Evolutionary conservation across 1,140 invertebrate genomes (phyloP), one percentile per base, ranked within the genome.

Genomic region (Penaeus chinensis): DNA sequence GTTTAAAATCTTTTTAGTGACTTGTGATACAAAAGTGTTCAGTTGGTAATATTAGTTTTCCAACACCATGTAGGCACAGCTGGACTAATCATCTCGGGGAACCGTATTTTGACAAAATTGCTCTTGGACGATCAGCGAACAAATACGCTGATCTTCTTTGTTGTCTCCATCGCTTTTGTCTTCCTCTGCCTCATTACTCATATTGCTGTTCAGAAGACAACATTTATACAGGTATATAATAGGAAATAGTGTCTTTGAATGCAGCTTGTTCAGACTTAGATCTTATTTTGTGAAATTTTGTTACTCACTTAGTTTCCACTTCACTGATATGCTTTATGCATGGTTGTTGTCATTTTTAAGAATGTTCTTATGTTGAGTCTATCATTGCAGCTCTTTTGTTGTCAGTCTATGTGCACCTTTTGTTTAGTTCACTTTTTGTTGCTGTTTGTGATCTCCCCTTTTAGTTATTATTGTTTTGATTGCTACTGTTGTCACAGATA

Each of bases 81-180:
- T 27, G 96, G 97, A 13, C 95, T 98, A 83, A 94, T 96, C 92
- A 96, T 97, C 7, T 98, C 96, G 19, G 92, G 95, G 2, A 97
- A 96, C 92, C 94, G 97, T 37, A 96, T 98, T 76, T 90, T 96
- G 32, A 98, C 96, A 1, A 98, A 97, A 92, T 92, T 95, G 87
- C 87, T 97, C 87, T 92, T 96, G 61, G 91, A 95, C 91, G 95
- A 97, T 92, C 93, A 96, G 91, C 93, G 94, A 78, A 92, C 95
- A 54, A 98, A 97, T 91, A 98, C 97, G 1, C 94, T 96, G 47
- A 94, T 96, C 91, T 98, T 98, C 92, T 98, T 98, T 91, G 92
- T 94, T 22, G 93, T 96, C 22, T 97, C 96, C 24, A 95, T 96
- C 79, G 91, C 94, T 1, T 94, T 96, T 22, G 95, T 98, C 18